Evolutionary conservation across 2,888 invertebrate species (phyloP), one percentile per base, ranked within the genome.

Genomic region (Napeogenes sylphis): DNA sequence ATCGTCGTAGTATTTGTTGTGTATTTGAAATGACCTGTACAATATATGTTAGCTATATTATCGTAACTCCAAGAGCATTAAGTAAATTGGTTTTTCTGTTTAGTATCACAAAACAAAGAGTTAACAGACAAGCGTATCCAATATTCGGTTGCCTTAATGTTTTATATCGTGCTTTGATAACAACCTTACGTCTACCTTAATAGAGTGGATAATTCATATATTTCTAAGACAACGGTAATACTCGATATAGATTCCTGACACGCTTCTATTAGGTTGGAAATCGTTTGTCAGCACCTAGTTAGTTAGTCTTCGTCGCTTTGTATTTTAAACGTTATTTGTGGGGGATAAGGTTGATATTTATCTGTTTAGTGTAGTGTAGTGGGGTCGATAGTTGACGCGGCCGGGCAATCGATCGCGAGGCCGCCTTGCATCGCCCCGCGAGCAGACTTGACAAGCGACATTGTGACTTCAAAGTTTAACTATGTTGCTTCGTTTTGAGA

Each of bases 61-160:
- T 35, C 35, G 6, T 3, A 12, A n/a, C 51, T 6, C 2, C 6
- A 8, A 51, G 8, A 30, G 51, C 30, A 30, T 10, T 42, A 30
- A 30, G 30, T 12, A 30, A 51, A 51, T 51, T 30, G 30, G 4
- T 30, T 51, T 51, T 55, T 32, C 13, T 51, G 21, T 46, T 32
- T 56, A 45, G 55, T 64, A 81, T 46, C 63, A 64, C 63, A 71
- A 69, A 71, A 71, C 70, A 72, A 73, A 73, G 68, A 68, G 65
- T 65, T 66, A 65, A 63, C 66, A 85, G 87, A 89, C 90, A 90
- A 90, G 90, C 90, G 90, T 90, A 85, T 77, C 82, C 78, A 77
- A 79, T 77, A 77, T 77, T 75, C 75, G 71, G 76, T 79, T 75
- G 75, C 74, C 71, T 71, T 76, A 79, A 70, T 73, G 77, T 72